Base-by-base conservation (phyloP, 2,113 vertebrate species). In the Vanacampus margaritifer region DNA sequence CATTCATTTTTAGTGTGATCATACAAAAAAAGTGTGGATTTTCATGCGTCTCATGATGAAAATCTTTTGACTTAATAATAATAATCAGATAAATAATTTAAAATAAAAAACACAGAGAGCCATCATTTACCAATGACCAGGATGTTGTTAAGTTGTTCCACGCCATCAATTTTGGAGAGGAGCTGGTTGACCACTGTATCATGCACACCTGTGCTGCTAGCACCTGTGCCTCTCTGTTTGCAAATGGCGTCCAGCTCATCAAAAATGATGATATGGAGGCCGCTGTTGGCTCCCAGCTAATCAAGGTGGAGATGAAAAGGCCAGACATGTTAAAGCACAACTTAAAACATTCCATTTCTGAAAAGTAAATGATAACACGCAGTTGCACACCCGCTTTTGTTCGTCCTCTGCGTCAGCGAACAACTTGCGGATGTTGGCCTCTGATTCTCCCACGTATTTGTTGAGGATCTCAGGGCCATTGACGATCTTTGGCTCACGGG, bases 81-180 rank as follows among this genome's bases (percentile, higher is more conserved):
- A 3, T 3, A 11, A 11, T 11, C 3, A 11, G 10, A 51, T 11
- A 8, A 10, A 51, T 19, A 23, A 12, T 6, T 3, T 9, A 36
- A 21, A 60, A 21, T n/a, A 32, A 60, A 35, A 19, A 1, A 51
- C 5, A 32, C 35, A 32, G 28, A 4, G 28, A 32, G 2, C 28
- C 28, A 28, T 41, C 37, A 65, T 85, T 62, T 69, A 99, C 97
- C 97, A 6, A 99, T 99, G 78, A 99, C 97, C 36, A 99, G 91
- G 90, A 99, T 99, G 91, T 99, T 99, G 86, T 99, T 99, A 57
- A 99, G 94, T 64, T 99, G 96, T 86, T 99, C 97, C 51, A 99
- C 97, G 0, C 97, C 97, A 1, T 99, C 97, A 0, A 99, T 99
- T 87, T 99, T 99, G 36, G 97, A 99, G 64, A 99, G 93, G 39